These are phyloP conservation scores for Cryptocephalus moraei DNA, from an alignment of 2,888 invertebrate genomes.

Conservation along the genomic window DNA sequence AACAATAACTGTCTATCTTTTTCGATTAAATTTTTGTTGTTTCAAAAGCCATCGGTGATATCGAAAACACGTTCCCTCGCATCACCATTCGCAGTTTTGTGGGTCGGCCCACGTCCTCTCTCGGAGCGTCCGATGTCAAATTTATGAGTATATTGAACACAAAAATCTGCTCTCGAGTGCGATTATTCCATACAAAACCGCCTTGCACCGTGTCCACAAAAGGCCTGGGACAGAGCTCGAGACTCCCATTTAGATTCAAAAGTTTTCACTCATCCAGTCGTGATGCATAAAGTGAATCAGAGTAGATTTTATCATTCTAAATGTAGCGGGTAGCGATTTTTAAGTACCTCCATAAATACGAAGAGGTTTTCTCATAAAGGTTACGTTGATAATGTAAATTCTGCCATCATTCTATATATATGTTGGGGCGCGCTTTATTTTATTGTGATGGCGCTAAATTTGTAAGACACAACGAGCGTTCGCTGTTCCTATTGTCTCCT, in stretches of 20 bases:
- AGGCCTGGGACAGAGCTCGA: conserved; percentile 5
- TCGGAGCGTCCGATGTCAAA: no score
- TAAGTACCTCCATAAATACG: conserved; percentile 12
- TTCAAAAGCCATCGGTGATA: no score
- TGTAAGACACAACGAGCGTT: conserved; percentile 14
- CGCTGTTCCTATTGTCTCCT: conserved; percentile 14
- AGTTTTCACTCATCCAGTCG: conserved; percentile 16
- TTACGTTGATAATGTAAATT: conserved; percentile 17
- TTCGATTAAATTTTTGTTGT: no score
- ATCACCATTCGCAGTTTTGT: no score
- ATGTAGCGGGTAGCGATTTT: conserved; percentile 17
- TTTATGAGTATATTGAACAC: no score
- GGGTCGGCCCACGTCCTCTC: no score
- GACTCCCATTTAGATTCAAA: conserved; percentile 8
- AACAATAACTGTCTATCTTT: no score
- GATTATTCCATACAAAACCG: conserved; percentile 2
- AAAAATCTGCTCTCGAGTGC: conserved; percentile 2
- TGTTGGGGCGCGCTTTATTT: conserved; percentile 8
- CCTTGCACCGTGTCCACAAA: conserved; percentile 5
- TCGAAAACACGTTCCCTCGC: no score
- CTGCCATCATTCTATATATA: conserved; percentile 8
- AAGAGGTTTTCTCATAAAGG: conserved; percentile 15
- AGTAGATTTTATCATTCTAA: conserved; percentile 17
- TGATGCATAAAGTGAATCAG: conserved; percentile 18
- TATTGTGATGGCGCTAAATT: conserved; percentile 16